Base-by-base conservation (phyloP, 2,797 vertebrate genomes). In the Sebastes elongatus region DNA sequence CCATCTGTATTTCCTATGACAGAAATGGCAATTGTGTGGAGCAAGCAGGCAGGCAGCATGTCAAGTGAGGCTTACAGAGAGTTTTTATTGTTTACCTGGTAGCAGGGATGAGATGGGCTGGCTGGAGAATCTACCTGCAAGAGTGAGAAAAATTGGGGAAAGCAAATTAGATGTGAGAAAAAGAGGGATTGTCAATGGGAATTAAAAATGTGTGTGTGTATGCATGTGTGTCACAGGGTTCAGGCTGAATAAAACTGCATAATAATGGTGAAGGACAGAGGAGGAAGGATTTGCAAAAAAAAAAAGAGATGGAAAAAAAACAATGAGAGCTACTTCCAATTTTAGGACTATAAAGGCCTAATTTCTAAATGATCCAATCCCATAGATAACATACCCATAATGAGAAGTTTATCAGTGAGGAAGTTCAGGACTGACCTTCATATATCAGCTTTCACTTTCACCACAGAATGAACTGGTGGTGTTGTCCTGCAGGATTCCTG, bases 371-470 rank as follows among this genome's bases (percentile, higher is more conserved):
- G 57, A 76, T 87, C 57, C 42, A 69, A 60, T 80, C 62, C 61
- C 71, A 28, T n/a, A 76, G 77, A 87, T 86, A 80, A 87, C 84
- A 82, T 2, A 53, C 67, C 42, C 42, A 90, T 71, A 78, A 78
- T 73, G 42, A 69, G 76, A 86, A 28, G 74, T 83, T 90, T 70
- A 85, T 87, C 78, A 55, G 65, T 68, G 33, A 72, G 49, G 57
- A 83, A 68, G 71, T 38, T 53, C 22, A 61, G 61, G 56, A 65
- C 46, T 62, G 69, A 84, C 67, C 78, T 85, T 86, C 22, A 82
- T 59, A 38, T 69, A 78, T 78, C 77, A 81, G 49, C 62, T 22
- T 65, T 87, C 46, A 30, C 67, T 75, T 82, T 80, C 38, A 63
- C 55, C 52, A 49, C 38, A 65, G 53, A 77, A 77, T 78, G 59